Percentiles rank a stretch among this genome's conserved stretches.
Conservation (phyloP, 1,140 invertebrate species). For the Drosophila paulistorum region DNA sequence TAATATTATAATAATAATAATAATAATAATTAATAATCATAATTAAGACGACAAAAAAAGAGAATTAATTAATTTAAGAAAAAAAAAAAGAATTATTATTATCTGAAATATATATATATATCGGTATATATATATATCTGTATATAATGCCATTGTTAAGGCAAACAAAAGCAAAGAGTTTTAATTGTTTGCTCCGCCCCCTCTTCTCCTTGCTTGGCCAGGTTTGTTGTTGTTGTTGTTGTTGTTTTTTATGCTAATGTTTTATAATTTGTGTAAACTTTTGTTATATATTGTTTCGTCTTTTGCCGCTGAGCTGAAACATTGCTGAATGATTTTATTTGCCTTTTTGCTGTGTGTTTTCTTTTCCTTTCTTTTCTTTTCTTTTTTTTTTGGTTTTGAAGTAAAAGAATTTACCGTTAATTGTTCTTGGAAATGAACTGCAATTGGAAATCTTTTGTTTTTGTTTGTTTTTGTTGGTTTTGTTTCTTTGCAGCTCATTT, state of each 20-base stretch:
- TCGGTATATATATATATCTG: constrained; percentile 51
- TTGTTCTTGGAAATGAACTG: constrained; percentile 67
- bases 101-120: constrained; percentile 38
- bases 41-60: constrained; percentile 20
- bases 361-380: too few relatives aligned
- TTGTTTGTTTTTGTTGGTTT: constrained; percentile 17
- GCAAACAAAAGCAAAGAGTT: constrained; percentile 52
- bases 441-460: constrained; percentile 57
- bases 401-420: constrained; percentile 50
- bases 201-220: constrained; percentile 26
- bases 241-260: constrained; percentile 30
- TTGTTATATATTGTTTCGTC: constrained; percentile 35
- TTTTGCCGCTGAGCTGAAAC: constrained; percentile 13
- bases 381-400: constrained; percentile 59
- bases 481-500: constrained; percentile 11
- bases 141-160: constrained; percentile 28
- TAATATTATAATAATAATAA: constrained; percentile 70
- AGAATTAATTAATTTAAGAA: constrained; percentile 8
- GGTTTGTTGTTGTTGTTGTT: constrained; percentile 30
- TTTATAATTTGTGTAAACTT: constrained; percentile 13
- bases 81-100: constrained; percentile 8
- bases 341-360: constrained; percentile 17
- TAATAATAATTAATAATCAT: constrained; percentile 66
- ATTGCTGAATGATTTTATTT: constrained; percentile 24
- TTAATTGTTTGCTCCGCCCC: constrained; percentile 39